phyloP scores from a whole-genome alignment of 2,797 vertebrate species.

The Moxostoma hubbsi region DNA sequence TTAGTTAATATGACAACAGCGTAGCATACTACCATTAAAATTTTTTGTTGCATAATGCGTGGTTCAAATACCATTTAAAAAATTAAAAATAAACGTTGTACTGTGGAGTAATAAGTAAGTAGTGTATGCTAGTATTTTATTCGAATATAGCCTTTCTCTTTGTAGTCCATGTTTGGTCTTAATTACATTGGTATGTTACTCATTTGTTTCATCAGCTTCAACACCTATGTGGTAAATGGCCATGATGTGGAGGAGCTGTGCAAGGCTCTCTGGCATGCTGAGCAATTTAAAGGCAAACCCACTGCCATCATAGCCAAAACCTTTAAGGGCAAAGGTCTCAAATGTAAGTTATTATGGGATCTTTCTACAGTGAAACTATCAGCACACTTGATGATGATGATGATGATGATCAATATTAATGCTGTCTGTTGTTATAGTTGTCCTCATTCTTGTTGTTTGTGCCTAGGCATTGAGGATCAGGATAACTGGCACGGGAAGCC shows the following conservation, averaged over 20 bases:
- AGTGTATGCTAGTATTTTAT: too few species aligned
- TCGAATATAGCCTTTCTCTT: too few species aligned
- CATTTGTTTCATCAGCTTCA: slow-evolving; percentile 78
- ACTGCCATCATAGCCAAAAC: slow-evolving; percentile 90
- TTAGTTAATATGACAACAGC: too few species aligned
- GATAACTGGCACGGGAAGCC: slow-evolving; percentile 89
- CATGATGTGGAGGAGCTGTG: slow-evolving; percentile 86
- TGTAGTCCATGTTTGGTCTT: too few species aligned
- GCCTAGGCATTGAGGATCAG: slow-evolving; percentile 82
- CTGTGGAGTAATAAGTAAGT: too few species aligned
- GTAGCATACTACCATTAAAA: too few species aligned
- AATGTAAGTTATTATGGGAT: slow-evolving; percentile 68
- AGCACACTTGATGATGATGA: neutral
- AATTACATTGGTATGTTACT: neutral
- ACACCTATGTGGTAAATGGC: slow-evolving; percentile 87
- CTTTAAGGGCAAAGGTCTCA: slow-evolving; percentile 85
- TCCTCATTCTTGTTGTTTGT: neutral
- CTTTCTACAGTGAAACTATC: neutral
- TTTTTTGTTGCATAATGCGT: too few species aligned
- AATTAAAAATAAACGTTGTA: too few species aligned
- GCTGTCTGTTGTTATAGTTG: neutral
- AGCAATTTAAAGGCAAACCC: slow-evolving; percentile 83
- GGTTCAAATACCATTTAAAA: too few species aligned
- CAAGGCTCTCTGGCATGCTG: slow-evolving; percentile 82
- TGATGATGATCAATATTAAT: neutral